phyloP scores from a whole-genome alignment of 37 sponge, comb jelly and placozoan species.

The Corticium candelabrum region DNA sequence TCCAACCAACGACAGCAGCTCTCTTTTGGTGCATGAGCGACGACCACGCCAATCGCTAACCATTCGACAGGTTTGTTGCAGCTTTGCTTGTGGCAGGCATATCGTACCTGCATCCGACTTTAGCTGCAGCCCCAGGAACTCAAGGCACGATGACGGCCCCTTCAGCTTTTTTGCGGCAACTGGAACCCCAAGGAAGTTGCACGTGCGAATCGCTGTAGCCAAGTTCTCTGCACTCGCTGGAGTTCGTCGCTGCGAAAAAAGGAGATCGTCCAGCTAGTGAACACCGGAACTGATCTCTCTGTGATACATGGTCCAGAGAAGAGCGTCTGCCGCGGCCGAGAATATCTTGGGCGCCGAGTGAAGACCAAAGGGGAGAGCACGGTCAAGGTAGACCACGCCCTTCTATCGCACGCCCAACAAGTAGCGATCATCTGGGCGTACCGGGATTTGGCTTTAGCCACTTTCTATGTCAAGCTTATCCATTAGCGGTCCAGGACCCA shows the following conservation, averaged over 20 bases:
- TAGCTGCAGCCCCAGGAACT: constrained; percentile 10
- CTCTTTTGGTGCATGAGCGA: constrained; percentile 2
- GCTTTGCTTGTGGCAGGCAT: constrained; percentile 16
- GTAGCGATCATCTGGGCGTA: constrained; percentile 14
- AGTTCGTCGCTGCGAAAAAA: too few species aligned
- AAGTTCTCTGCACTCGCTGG: too few species aligned
- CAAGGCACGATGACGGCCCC: not conserved
- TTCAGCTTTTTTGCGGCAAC: constrained; percentile 7
- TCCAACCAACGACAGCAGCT: constrained; percentile 16
- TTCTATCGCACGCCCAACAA: constrained; percentile 24
- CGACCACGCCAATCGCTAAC: not conserved
- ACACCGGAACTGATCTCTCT: not conserved
- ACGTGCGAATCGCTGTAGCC: too few species aligned
- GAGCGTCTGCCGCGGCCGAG: constrained; percentile 15
- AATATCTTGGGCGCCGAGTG: constrained; percentile 18
- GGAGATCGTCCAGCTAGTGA: constrained; percentile 22
- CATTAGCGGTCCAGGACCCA: constrained; percentile 18
- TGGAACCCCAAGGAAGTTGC: too few species aligned
- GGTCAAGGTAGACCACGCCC: constrained; percentile 20
- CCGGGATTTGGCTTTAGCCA: constrained; percentile 18
- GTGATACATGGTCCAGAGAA: constrained; percentile 6
- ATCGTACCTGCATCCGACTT: constrained; percentile 5
- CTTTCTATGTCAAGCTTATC: constrained; percentile 16
- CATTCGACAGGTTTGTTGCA: not conserved
- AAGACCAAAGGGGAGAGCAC: constrained; percentile 14